These are phyloP conservation scores for Caenorhabditis sinica DNA, from an alignment of 2,888 invertebrate species.

Conservation along the genomic window DNA sequence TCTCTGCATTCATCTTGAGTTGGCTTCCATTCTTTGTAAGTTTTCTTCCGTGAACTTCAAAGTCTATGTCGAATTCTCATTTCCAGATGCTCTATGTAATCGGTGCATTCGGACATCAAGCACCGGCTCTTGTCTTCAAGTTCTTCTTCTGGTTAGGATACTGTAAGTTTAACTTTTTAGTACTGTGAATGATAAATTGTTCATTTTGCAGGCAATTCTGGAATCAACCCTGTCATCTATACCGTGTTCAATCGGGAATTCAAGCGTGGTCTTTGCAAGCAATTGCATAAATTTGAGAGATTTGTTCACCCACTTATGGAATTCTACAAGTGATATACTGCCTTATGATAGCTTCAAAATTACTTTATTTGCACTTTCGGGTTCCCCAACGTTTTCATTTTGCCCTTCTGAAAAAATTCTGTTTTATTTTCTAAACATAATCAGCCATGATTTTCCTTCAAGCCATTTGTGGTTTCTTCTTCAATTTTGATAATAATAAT, in stretches of 20 bases:
- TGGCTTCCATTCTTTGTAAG: slow-evolving; percentile 95
- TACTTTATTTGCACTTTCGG: background rate
- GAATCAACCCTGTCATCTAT: slow-evolving; percentile 83
- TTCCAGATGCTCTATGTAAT: slow-evolving; percentile 85
- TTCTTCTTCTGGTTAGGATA: slow-evolving; percentile 92
- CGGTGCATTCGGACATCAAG: slow-evolving; percentile 84
- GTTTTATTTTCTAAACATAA: slow-evolving; percentile 42
- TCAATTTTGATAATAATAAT: background rate
- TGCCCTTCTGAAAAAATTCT: background rate
- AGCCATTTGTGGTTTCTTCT: background rate
- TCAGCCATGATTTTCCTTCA: slow-evolving; percentile 1
- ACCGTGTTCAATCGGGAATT: slow-evolving; percentile 83
- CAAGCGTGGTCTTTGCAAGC: slow-evolving; percentile 82
- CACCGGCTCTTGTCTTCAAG: slow-evolving; percentile 82
- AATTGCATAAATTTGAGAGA: slow-evolving; percentile 75
- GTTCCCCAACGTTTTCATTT: background rate
- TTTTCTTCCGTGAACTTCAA: slow-evolving; percentile 1
- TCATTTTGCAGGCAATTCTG: slow-evolving; percentile 79
- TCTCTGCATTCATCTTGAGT: slow-evolving; percentile 98
- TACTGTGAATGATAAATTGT: background rate
- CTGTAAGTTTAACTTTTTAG: slow-evolving; percentile 87
- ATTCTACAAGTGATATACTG: slow-evolving; percentile 59
- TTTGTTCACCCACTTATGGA: slow-evolving; percentile 66
- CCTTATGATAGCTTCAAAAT: background rate
- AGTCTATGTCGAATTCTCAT: background rate